Evolutionary conservation across 2,888 invertebrate genomes (phyloP).

Genomic region (Tenthredo mesomela): DNA sequence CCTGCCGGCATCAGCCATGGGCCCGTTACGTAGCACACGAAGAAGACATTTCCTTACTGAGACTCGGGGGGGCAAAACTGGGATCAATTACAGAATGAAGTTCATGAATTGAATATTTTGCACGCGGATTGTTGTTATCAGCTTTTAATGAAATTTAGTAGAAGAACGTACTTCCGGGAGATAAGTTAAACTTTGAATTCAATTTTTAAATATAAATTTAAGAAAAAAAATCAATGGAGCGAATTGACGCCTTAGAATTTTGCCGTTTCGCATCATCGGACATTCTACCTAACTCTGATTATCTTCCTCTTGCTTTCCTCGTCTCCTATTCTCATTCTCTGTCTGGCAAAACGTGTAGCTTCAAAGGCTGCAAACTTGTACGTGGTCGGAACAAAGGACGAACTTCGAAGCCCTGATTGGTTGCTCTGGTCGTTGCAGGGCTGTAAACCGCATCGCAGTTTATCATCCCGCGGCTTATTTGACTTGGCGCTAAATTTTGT

Average conservation of each 20-base stretch:
- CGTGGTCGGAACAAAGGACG: conserved; percentile 32
- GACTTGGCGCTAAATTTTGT: background rate
- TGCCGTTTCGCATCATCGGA: conserved; percentile 2
- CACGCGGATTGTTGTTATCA: background rate
- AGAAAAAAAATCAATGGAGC: background rate
- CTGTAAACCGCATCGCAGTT: background rate
- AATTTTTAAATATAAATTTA: background rate
- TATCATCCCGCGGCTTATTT: background rate
- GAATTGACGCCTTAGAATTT: background rate
- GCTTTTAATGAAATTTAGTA: background rate
- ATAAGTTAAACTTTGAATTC: background rate
- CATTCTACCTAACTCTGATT: background rate
- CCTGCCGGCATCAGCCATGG: conserved; percentile 13
- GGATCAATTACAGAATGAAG: background rate
- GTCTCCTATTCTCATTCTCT: no score
- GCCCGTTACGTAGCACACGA: conserved; percentile 32
- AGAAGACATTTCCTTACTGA: conserved; percentile 31
- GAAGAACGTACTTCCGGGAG: background rate
- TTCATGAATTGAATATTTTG: background rate
- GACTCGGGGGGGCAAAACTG: background rate
- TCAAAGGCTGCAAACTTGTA: conserved; percentile 20
- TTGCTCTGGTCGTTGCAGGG: background rate
- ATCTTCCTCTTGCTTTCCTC: background rate
- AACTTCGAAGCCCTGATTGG: conserved; percentile 1
- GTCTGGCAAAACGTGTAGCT: background rate